Evolutionary conservation across 1,140 invertebrate species (phyloP).

Genomic region (Probaryconus sp.): DNA sequence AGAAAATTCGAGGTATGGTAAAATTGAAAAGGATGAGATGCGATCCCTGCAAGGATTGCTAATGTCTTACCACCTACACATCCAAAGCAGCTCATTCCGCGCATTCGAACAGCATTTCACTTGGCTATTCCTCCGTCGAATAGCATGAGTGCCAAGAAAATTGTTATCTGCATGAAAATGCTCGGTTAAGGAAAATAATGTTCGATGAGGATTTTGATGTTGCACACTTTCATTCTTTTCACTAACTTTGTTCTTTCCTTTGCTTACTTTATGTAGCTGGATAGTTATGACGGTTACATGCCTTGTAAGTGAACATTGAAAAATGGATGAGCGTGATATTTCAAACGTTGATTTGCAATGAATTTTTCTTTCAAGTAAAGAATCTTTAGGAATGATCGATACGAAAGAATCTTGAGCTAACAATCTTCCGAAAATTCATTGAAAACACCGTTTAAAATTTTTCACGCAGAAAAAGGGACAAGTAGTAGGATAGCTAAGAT

Average conservation of each 20-base stretch:
- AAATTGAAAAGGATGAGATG: conserved; percentile 59
- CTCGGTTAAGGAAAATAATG: conserved; percentile 12
- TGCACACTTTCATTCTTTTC: conserved; percentile 18
- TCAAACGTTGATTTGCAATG: neutral
- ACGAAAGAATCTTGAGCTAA: too few relatives aligned
- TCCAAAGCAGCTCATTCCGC: conserved; percentile 78
- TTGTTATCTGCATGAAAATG: conserved; percentile 43
- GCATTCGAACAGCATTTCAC: conserved; percentile 66
- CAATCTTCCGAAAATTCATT: too few relatives aligned
- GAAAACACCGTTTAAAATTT: too few relatives aligned
- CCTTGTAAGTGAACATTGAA: neutral
- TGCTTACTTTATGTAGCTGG: conserved; percentile 6
- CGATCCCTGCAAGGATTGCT: conserved; percentile 62
- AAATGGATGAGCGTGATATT: conserved; percentile 7
- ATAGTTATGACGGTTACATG: conserved; percentile 34
- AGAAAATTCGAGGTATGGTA: conserved; percentile 30
- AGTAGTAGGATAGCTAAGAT: too few relatives aligned
- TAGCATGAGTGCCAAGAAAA: conserved; percentile 35
- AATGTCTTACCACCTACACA: conserved; percentile 75
- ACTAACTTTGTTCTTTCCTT: conserved; percentile 4
- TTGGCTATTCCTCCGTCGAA: conserved; percentile 45
- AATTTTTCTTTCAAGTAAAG: too few relatives aligned
- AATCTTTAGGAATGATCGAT: too few relatives aligned
- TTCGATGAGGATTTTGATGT: conserved; percentile 12
- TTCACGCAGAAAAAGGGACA: too few relatives aligned